Percentiles rank a stretch among this genome's conserved stretches.
phyloP scores from a whole-genome alignment of 1,140 invertebrate species.

The Monomorium pharaonis region DNA sequence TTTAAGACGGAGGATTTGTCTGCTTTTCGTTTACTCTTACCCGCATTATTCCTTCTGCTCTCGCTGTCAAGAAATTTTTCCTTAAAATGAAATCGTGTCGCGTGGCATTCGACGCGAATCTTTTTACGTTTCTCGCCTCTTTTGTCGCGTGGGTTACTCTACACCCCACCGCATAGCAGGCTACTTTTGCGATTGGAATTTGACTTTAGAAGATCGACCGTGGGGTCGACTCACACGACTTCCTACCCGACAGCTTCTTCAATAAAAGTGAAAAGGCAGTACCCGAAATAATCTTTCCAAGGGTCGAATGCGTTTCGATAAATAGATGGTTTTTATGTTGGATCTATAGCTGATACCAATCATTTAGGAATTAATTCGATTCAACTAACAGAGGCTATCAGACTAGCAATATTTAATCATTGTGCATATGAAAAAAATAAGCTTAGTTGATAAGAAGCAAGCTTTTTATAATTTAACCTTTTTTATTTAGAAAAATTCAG shows the following conservation, averaged over 20 bases:
- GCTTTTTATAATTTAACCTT: not conserved
- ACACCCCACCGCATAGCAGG: constrained; percentile 19
- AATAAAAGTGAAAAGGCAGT: constrained; percentile 46
- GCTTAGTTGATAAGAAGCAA: not conserved
- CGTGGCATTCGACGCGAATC: constrained; percentile 30
- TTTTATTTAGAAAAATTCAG: not conserved
- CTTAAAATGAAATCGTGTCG: constrained; percentile 28
- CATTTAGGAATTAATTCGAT: not conserved
- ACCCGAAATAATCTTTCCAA: constrained; percentile 67
- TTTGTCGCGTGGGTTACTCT: constrained; percentile 39
- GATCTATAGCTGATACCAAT: not conserved
- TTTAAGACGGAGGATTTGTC: constrained; percentile 34
- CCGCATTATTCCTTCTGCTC: constrained; percentile 15
- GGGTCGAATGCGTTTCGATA: constrained; percentile 32
- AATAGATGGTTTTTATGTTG: constrained; percentile 43
- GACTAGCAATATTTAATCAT: not conserved
- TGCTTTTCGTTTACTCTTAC: constrained; percentile 1
- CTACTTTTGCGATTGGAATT: constrained; percentile 69
- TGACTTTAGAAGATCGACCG: constrained; percentile 48
- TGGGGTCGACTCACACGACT: constrained; percentile 4
- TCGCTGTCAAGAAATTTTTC: constrained; percentile 19
- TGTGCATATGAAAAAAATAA: not conserved
- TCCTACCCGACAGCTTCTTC: constrained; percentile 54
- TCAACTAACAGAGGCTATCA: not conserved
- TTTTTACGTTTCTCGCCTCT: constrained; percentile 26